Conservation (phyloP, 2,113 vertebrate genomes). For the Synchiropus splendidus region DNA sequence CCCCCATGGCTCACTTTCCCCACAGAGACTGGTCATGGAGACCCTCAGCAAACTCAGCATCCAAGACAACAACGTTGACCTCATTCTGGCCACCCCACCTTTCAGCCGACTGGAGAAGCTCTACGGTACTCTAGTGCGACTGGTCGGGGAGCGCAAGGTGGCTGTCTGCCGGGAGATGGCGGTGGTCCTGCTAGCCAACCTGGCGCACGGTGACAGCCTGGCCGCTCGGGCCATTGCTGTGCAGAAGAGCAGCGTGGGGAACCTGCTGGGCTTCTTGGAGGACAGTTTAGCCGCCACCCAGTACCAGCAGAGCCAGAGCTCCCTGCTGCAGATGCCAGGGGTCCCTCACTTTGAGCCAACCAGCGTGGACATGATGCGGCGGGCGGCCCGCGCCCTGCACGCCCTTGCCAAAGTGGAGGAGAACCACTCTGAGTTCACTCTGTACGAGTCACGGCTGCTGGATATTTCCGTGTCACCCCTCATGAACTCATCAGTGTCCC, state of each 20-base stretch:
- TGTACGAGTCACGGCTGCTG: constrained; percentile 95
- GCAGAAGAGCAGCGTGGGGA: constrained; percentile 95
- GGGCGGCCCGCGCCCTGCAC: constrained; percentile 90
- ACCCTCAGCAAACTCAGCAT: constrained; percentile 99
- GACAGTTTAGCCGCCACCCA: constrained; percentile 95
- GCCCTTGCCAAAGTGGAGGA: constrained; percentile 95
- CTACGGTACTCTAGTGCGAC: constrained; percentile 88
- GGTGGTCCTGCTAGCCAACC: constrained; percentile 92
- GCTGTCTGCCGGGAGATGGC: constrained; percentile 98
- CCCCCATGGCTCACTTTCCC: constrained; percentile 86
- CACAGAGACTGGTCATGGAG: constrained; percentile 97
- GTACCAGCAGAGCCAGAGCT: constrained; percentile 91
- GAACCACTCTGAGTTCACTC: constrained; percentile 97
- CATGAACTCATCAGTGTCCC: constrained; percentile 97
- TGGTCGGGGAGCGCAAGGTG: constrained; percentile 95
- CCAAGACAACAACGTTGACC: constrained; percentile 99
- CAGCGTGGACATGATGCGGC: constrained; percentile 99
- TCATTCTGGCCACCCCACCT: constrained; percentile 94
- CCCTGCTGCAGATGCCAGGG: constrained; percentile 86
- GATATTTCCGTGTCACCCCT: constrained; percentile 97
- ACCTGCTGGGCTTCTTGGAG: constrained; percentile 94
- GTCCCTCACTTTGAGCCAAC: constrained; percentile 88
- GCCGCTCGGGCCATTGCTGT: constrained; percentile 88
- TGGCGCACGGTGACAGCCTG: constrained; percentile 92
- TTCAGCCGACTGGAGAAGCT: constrained; percentile 96